Percentiles rank a stretch among this genome's conserved stretches.
Evolutionary conservation across 2,888 invertebrate genomes (phyloP).

Genomic region (Pollenia angustigena): DNA sequence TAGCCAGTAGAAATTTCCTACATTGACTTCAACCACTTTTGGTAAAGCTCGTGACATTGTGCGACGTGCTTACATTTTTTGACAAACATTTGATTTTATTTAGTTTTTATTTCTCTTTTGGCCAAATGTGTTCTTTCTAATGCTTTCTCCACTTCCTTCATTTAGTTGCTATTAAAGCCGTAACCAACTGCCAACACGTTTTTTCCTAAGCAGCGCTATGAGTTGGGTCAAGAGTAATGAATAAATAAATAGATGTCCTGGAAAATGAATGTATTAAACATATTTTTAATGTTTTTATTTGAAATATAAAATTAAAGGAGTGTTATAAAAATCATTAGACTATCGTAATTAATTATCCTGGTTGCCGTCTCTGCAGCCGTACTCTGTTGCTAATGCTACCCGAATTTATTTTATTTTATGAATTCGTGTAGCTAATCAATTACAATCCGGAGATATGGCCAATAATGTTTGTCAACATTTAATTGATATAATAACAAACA

Average conservation of each 20-base stretch:
- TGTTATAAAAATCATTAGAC: background rate
- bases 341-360: conserved; percentile 12
- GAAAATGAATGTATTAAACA: no score
- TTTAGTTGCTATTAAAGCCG: background rate
- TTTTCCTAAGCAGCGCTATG: no score
- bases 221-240: no score
- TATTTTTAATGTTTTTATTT: background rate
- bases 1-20: no score
- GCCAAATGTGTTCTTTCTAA: background rate
- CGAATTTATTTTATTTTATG: background rate
- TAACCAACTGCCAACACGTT: no score
- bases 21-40: no score
- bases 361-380: background rate
- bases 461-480: conserved; percentile 31
- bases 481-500: background rate
- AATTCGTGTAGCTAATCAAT: conserved; percentile 14
- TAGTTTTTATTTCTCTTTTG: no score
- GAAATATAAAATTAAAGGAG: background rate
- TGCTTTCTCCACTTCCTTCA: background rate
- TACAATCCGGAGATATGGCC: background rate
- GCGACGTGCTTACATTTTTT: no score
- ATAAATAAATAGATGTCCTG: no score
- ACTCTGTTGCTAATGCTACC: background rate
- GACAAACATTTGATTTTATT: no score
- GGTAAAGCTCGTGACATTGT: no score